phyloP scores from a whole-genome alignment of 2,113 vertebrate species.

The Carassius gibelio region DNA sequence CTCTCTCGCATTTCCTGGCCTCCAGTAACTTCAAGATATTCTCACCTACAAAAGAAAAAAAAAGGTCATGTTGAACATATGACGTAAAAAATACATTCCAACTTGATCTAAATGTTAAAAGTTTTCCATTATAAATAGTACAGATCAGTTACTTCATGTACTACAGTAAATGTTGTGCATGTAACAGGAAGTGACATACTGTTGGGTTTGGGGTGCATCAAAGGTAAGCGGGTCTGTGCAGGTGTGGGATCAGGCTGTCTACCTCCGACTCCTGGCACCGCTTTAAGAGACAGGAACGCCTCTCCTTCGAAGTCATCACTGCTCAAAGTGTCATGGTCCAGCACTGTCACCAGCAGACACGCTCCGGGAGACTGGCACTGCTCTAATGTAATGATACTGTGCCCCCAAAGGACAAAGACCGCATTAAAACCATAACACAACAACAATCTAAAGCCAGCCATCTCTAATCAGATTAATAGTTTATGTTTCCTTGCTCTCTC shows the following conservation, averaged over 20 bases:
- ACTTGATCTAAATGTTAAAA: no score
- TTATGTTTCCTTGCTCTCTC: not conserved
- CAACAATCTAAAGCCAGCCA: not conserved
- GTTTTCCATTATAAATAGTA: no score
- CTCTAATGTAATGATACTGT: conserved; percentile 83
- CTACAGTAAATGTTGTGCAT: not conserved
- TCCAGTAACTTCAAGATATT: conserved; percentile 79
- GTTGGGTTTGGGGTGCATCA: conserved; percentile 83
- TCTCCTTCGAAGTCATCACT: conserved; percentile 91
- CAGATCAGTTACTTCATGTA: no score
- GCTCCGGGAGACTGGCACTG: conserved; percentile 84
- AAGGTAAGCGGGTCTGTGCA: conserved; percentile 84
- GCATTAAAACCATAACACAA: conserved; percentile 11
- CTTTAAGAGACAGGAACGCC: conserved; percentile 84
- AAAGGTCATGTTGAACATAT: not conserved
- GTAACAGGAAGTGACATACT: conserved; percentile 70
- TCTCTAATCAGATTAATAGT: no score
- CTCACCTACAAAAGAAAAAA: conserved; percentile 68
- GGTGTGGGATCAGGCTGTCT: conserved; percentile 53
- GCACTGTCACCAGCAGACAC: conserved; percentile 87
- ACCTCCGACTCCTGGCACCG: conserved; percentile 74
- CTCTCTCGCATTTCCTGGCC: conserved; percentile 75
- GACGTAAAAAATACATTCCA: no score
- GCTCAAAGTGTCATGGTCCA: conserved; percentile 86
- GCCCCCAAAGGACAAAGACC: not conserved